phyloP scores from a whole-genome alignment of 2,113 vertebrate genomes.

The Nestor notabilis region DNA sequence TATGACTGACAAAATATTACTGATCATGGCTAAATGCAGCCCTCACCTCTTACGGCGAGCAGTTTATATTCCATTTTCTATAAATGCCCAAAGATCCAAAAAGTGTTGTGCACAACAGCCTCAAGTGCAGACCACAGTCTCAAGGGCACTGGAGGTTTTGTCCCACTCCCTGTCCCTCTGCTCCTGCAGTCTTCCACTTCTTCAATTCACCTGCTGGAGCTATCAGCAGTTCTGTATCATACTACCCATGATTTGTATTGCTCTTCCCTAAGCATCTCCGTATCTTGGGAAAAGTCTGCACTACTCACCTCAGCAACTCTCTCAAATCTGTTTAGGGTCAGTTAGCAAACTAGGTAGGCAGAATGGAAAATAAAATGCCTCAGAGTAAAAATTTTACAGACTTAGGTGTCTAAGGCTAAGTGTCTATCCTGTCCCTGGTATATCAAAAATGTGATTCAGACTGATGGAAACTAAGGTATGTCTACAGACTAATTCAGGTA shows the following conservation, averaged over 20 bases:
- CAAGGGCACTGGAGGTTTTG: not conserved
- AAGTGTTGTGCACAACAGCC: too few relatives aligned
- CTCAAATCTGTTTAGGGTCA: not conserved
- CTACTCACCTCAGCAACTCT: not conserved
- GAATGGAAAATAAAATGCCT: not conserved
- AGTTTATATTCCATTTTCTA: not conserved
- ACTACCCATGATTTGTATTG: accelerated
- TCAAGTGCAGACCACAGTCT: not conserved
- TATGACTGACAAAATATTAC: not conserved
- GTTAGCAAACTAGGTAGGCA: not conserved
- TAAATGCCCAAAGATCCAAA: not conserved
- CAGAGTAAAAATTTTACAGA: not conserved
- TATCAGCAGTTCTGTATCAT: not conserved
- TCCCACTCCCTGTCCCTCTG: not conserved
- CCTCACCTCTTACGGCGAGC: accelerated
- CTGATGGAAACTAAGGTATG: not conserved
- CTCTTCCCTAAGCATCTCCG: not conserved
- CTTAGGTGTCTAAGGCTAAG: not conserved
- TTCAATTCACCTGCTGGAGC: not conserved
- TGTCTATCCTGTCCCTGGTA: not conserved
- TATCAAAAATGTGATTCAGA: not conserved
- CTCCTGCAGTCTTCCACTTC: not conserved
- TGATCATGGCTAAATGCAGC: accelerated
- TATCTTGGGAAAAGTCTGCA: not conserved
- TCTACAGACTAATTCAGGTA: not conserved